phyloP scores from a whole-genome alignment of 35 echinoderm and acorn worm genomes.

The Lytechinus pictus region DNA sequence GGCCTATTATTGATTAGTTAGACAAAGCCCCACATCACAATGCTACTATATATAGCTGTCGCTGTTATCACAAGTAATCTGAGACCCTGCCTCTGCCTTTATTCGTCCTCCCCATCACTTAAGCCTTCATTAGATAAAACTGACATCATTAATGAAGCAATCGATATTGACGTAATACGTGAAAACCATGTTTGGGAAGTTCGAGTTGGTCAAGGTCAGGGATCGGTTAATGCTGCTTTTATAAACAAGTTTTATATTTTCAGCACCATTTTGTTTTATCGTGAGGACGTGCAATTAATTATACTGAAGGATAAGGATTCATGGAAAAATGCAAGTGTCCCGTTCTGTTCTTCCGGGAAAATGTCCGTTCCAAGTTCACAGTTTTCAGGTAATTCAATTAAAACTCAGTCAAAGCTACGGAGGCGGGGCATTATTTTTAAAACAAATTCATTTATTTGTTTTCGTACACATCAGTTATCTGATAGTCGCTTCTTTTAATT shows the following conservation, averaged over 20 bases:
- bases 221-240: not conserved
- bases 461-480: not conserved
- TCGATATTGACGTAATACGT: not conserved
- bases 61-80: slow-evolving; percentile 1
- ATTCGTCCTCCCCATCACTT: not conserved
- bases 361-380: not conserved
- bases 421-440: not conserved
- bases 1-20: not conserved
- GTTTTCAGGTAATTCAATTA: not conserved
- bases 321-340: not conserved
- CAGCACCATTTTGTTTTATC: not conserved
- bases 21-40: not conserved
- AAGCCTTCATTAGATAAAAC: not conserved
- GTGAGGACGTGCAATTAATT: too few relatives aligned
- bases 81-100: not conserved
- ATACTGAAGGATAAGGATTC: not conserved
- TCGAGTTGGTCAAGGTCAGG: not conserved
- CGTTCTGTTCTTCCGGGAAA: not conserved
- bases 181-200: not conserved
- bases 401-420: not conserved
- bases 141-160: not conserved
- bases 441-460: not conserved
- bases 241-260: not conserved
- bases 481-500: not conserved
- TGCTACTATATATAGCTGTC: not conserved